These are phyloP conservation scores for Pavo muticus DNA, from an alignment of 2,113 vertebrate genomes.

Conservation along the genomic window DNA sequence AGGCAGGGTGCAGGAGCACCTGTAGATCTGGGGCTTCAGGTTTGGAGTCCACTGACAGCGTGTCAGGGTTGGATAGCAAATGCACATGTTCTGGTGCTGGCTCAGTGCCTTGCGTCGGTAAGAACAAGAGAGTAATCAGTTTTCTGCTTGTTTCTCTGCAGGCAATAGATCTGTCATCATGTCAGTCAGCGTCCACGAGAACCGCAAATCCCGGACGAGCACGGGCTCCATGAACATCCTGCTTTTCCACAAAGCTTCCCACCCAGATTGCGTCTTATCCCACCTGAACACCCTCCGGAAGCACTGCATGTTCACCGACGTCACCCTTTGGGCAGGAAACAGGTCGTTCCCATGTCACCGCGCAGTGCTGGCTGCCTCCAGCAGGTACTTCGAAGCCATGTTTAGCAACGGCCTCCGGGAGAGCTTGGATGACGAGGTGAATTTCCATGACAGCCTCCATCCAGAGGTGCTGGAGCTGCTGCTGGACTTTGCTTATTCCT, in stretches of 20 bases:
- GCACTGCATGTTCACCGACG: conserved; percentile 93
- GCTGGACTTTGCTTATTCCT: conserved; percentile 94
- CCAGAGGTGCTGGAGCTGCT: conserved; percentile 94
- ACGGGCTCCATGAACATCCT: conserved; percentile 93
- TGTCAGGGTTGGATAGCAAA: neutral
- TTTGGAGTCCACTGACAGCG: accelerated
- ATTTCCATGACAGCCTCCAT: conserved; percentile 93
- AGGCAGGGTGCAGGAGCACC: neutral
- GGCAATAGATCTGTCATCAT: conserved; percentile 74
- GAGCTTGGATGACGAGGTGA: conserved; percentile 89
- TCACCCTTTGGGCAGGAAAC: conserved; percentile 92
- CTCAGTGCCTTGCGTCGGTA: accelerated
- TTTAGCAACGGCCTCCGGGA: conserved; percentile 94
- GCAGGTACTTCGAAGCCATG: conserved; percentile 97
- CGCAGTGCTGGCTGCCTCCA: conserved; percentile 92
- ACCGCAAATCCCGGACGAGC: conserved; percentile 93
- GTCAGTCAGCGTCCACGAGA: conserved; percentile 95
- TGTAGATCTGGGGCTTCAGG: neutral
- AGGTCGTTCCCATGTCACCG: conserved; percentile 93
- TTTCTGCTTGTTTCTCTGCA: conserved; percentile 11
- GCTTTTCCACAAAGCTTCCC: conserved; percentile 93
- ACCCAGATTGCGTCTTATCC: conserved; percentile 91
- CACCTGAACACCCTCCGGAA: conserved; percentile 92
- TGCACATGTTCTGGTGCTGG: neutral
- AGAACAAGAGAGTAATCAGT: neutral